Evolutionary conservation across 2,888 invertebrate genomes (phyloP), one percentile per base, ranked within the genome.

Genomic region (Gastracanthus pulcherrimus): DNA sequence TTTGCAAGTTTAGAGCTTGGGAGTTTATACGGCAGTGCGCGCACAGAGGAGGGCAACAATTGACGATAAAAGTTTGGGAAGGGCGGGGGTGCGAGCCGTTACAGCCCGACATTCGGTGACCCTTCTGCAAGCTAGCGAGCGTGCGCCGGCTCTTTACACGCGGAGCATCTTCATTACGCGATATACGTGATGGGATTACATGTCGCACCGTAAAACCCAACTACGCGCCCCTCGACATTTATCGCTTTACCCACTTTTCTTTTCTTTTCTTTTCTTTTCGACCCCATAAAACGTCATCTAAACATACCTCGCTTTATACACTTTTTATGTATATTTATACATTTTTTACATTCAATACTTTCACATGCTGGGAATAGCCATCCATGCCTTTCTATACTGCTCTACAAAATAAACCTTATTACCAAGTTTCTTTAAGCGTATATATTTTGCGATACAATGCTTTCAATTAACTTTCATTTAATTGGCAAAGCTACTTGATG

Each of bases 111-210:
- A n/a, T n/a, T n/a, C n/a, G n/a, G n/a, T n/a, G n/a, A n/a, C n/a
- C n/a, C n/a, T n/a, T n/a, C n/a, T n/a, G n/a, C n/a, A n/a, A n/a
- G n/a, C n/a, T n/a, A n/a, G n/a, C n/a, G n/a, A n/a, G n/a, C n/a
- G 7, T 38, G 38, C 38, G 2, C 38, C 16, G 31, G 34, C 48
- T 74, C 36, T 66, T 72, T 36, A 19, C 38, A n/a, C 26, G 16
- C 64, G 66, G 62, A 38, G 31, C 64, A 64, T 78, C 71, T 72
- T 79, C 66, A 66, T 79, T 79, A 58, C 45, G 36, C 16, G 64
- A 64, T 64, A 11, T 16, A 62, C 45, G 36, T 23, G 70, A 34
- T 38, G 71, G 51, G 29, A 77, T 71, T 77, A 38, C 26, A 29
- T 38, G 58, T 13, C 45, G 76, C 13, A n/a, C 64, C 71, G 31